Evolutionary conservation across 2,113 vertebrate genomes (phyloP).

Genomic region (Marmota flaviventris): DNA sequence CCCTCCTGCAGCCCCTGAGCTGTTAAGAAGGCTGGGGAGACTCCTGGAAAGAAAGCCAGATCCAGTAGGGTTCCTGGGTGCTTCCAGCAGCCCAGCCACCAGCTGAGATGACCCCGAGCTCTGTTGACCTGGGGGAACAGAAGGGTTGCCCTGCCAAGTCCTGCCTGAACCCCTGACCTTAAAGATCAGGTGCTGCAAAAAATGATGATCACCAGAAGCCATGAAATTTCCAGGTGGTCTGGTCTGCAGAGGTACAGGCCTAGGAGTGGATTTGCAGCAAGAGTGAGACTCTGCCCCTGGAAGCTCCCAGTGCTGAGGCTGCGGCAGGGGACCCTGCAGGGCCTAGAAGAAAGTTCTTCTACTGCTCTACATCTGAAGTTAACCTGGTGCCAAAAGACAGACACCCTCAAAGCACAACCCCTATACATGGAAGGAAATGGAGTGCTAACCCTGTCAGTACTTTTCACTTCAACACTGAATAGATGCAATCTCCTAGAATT

Average conservation of each 20-base stretch:
- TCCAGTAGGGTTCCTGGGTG: too few species aligned
- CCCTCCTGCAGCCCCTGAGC: neutral
- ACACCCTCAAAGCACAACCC: neutral
- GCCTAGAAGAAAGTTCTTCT: neutral
- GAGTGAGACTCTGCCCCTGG: neutral
- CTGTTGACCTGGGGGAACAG: neutral
- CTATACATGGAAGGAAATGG: neutral
- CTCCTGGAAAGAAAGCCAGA: neutral
- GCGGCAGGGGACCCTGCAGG: neutral
- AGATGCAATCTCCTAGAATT: too few species aligned
- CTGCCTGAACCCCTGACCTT: neutral
- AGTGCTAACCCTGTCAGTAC: neutral
- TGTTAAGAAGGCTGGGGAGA: neutral
- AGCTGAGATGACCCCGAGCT: too few species aligned
- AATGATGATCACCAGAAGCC: neutral
- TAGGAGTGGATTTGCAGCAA: neutral
- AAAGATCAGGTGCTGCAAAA: too few species aligned
- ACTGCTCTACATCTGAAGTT: neutral
- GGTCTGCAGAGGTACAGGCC: neutral
- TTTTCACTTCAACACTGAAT: too few species aligned
- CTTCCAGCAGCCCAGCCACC: too few species aligned
- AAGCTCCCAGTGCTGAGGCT: rapidly evolving
- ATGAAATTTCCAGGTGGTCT: neutral
- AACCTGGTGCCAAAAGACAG: neutral
- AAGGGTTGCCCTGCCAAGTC: neutral